Conservation (phyloP, 2,797 vertebrate genomes). For the Tragopan temminckii region DNA sequence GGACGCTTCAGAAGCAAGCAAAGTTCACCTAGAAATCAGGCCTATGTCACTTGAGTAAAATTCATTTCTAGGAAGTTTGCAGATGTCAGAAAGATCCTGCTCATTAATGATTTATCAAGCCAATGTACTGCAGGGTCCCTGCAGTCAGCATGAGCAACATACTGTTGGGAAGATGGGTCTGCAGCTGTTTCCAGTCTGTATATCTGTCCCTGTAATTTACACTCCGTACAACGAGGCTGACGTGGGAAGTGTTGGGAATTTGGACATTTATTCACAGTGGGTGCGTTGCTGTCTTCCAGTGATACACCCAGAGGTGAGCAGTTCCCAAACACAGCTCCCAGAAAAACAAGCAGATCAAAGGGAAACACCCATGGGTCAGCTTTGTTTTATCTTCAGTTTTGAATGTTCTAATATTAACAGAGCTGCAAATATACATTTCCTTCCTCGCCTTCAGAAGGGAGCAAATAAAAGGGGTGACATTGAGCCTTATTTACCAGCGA, state of each 20-base stretch:
- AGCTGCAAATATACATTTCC: not conserved
- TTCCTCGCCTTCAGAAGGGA: not conserved
- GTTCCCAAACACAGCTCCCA: not conserved
- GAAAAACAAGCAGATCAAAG: not conserved
- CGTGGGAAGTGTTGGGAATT: not conserved
- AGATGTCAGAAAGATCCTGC: not conserved
- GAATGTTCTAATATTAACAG: not conserved
- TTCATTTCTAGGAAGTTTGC: not conserved
- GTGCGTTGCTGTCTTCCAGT: not conserved
- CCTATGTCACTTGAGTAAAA: rapidly evolving
- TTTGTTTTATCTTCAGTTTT: not conserved
- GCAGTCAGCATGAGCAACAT: not conserved
- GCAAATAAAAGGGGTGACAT: not conserved
- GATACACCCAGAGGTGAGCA: not conserved
- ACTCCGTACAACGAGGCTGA: not conserved
- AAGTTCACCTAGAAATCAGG: not conserved
- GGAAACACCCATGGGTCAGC: not conserved
- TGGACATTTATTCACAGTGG: not conserved
- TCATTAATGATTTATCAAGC: not conserved
- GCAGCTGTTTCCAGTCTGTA: not conserved
- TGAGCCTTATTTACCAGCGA: slow-evolving; percentile 6
- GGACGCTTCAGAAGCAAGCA: not conserved
- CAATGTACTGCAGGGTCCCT: rapidly evolving
- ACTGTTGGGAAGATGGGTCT: not conserved
- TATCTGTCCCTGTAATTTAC: not conserved